Percentiles rank a stretch among this genome's conserved stretches.
phyloP scores from a whole-genome alignment of 2,113 vertebrate genomes.

The Pygathrix nemaeus region DNA sequence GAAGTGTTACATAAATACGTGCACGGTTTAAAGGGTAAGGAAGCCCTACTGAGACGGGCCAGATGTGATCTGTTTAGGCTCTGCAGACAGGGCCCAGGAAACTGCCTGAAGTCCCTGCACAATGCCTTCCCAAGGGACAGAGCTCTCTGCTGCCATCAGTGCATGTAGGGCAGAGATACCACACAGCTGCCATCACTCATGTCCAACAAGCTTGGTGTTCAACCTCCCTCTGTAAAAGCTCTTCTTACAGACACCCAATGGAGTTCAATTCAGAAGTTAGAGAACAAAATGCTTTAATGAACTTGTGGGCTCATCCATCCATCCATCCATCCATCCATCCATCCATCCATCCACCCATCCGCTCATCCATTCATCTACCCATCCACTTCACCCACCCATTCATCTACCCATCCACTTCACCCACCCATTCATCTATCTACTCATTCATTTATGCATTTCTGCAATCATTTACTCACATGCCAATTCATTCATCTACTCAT shows the following conservation, averaged over 20 bases:
- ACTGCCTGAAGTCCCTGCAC: background rate
- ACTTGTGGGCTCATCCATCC: background rate
- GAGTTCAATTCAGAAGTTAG: background rate
- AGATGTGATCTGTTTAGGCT: background rate
- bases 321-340: background rate
- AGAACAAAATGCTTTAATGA: background rate
- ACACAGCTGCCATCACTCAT: background rate
- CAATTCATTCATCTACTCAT: background rate
- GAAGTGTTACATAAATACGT: conserved; percentile 57
- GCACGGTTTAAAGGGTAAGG: conserved; percentile 36
- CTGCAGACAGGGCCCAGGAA: background rate
- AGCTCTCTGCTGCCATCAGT: background rate
- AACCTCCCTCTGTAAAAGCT: background rate
- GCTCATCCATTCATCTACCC: background rate
- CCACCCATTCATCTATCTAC: background rate
- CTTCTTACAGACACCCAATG: background rate
- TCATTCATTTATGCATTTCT: too few species aligned
- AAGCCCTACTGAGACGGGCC: background rate
- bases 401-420: background rate
- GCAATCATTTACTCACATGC: too few species aligned
- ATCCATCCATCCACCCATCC: background rate
- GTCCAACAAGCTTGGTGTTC: background rate
- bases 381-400: accelerated
- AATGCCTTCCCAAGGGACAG: background rate
- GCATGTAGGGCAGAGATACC: background rate